Base-by-base conservation (phyloP, 2,797 vertebrate genomes). In the Melanotaenia pygmaea region DNA sequence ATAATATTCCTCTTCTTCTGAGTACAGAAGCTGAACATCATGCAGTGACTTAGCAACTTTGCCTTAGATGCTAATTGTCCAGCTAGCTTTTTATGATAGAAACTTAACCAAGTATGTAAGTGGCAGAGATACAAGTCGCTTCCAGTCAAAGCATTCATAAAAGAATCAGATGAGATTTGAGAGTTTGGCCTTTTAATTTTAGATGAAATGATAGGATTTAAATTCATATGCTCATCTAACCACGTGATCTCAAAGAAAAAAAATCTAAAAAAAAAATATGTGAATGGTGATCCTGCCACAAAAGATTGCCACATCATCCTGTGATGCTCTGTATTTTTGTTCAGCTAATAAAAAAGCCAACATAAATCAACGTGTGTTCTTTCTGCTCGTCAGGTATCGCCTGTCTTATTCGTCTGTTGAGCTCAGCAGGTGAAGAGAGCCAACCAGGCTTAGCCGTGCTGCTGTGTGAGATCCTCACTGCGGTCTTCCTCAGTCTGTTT, bases 391-490 rank as follows among this genome's bases (percentile, higher is more conserved):
- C 91, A 99, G 98, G 98, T 85, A 96, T 99, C 65, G 91, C 92
- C 18, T 91, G 93, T 78, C 91, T 99, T 67, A 91, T 96, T 80
- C 91, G 80, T 58, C 93, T 97, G 63, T 80, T 99, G 93, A 97
- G 93, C 93, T 96, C 95, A 68, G 94, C 95, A 37, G 96, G 97
- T 0, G 98, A 99, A 53, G 98, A 99, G 86, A 96, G 94, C 75
- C 97, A 97, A 58, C 95, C 97, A 1, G 95, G 95, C 54, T 94
- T 99, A 70, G 94, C 96, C 1, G 89, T 99, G 86, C 91, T 99
- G 65, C 96, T 99, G 61, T 99, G 98, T 83, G 98, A 99, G 94
- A 96, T 97, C 91, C 93, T 99, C 74, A 97, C 97, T 38, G 97
- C 97, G 0, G 96, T 99, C 53, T 98, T 96, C 92, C 95, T 99